Evolutionary conservation across 2,797 vertebrate species (phyloP).

Genomic region (Chiroxiphia lanceolata): DNA sequence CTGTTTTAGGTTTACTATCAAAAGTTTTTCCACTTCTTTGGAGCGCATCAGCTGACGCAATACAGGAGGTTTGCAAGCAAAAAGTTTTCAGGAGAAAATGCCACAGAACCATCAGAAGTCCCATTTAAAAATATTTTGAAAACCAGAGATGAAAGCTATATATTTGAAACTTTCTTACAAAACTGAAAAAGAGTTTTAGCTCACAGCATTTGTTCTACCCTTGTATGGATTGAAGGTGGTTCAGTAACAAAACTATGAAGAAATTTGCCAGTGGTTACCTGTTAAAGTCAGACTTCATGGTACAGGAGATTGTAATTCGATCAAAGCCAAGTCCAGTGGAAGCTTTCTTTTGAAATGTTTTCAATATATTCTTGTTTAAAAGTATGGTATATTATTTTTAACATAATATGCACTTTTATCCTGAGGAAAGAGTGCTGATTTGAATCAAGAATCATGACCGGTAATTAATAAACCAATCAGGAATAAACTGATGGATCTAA

Average conservation of each 20-base stretch:
- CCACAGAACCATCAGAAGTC: not conserved
- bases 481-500: not conserved
- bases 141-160: not conserved
- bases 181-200: not conserved
- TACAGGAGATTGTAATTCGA: not conserved
- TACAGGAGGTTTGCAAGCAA: not conserved
- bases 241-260: not conserved
- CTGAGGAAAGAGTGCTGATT: not conserved
- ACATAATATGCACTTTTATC: not conserved
- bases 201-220: not conserved
- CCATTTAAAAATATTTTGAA: not conserved
- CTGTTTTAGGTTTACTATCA: not conserved
- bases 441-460: not conserved
- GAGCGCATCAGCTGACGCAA: not conserved
- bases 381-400: not conserved
- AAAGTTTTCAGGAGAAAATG: not conserved
- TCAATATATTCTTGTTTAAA: not conserved
- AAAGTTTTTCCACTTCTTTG: not conserved
- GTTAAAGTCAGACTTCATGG: not conserved
- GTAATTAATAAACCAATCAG: slow-evolving; percentile 21
- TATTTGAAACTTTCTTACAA: not conserved
- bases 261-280: not conserved
- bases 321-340: not conserved
- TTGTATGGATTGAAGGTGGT: not conserved
- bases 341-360: not conserved